Evolutionary conservation across 2,797 vertebrate genomes (phyloP).

Genomic region (Enteromius fasciolatus): DNA sequence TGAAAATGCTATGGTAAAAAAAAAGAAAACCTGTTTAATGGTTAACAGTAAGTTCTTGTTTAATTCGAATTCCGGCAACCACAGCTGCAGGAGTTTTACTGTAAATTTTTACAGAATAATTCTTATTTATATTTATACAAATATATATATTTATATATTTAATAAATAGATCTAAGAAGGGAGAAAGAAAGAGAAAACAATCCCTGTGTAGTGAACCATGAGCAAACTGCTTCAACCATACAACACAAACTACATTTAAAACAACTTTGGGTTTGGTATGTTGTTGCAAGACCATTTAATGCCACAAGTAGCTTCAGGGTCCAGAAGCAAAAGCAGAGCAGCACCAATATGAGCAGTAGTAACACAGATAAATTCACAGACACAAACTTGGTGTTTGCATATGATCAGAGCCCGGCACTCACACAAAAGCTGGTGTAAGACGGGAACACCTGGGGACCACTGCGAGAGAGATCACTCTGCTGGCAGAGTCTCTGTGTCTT

Average conservation of each 20-base stretch:
- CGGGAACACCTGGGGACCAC: background rate
- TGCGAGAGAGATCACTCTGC: conserved; percentile 14
- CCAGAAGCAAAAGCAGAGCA: background rate
- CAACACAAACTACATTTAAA: background rate
- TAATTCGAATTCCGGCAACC: no score
- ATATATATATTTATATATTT: no score
- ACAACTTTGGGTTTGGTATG: background rate
- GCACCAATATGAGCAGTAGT: background rate
- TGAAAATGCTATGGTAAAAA: no score
- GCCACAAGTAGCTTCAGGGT: background rate
- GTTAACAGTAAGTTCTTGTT: no score
- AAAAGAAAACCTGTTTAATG: no score
- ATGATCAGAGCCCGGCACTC: background rate
- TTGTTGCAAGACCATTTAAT: background rate
- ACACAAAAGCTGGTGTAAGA: background rate
- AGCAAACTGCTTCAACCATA: background rate
- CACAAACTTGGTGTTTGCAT: background rate
- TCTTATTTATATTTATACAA: no score
- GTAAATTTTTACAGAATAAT: no score
- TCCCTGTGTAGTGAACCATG: background rate
- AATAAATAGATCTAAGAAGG: background rate
- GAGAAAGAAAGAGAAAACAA: background rate
- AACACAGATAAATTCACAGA: background rate
- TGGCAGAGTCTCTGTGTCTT: conserved; percentile 35
- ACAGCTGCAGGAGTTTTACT: no score